Evolutionary conservation across 2,888 invertebrate genomes (phyloP).

Genomic region (Argyresthia goedartella): DNA sequence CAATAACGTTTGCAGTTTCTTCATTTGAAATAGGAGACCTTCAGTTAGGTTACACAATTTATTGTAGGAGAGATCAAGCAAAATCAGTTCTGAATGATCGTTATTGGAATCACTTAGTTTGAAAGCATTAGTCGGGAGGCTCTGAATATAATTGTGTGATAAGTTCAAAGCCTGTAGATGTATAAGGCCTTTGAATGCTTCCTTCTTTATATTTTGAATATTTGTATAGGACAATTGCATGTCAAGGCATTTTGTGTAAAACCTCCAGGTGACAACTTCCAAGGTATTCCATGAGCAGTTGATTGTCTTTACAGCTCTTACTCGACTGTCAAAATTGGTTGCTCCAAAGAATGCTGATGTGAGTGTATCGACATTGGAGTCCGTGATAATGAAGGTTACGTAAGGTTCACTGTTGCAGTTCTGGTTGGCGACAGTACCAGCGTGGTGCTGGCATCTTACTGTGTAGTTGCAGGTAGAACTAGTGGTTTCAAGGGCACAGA

Average conservation of each 20-base stretch:
- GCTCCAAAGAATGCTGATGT: constrained; percentile 30
- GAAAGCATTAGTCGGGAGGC: background rate
- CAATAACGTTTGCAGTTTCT: constrained; percentile 31
- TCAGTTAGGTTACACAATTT: constrained; percentile 21
- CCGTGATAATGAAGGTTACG: background rate
- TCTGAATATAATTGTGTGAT: constrained; percentile 33
- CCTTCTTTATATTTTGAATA: constrained; percentile 27
- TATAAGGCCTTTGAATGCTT: constrained; percentile 29
- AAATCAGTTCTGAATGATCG: constrained; percentile 21
- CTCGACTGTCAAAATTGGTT: constrained; percentile 49
- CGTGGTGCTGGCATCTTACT: background rate
- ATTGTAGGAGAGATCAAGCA: constrained; percentile 42
- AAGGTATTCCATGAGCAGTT: constrained; percentile 33
- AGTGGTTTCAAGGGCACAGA: background rate
- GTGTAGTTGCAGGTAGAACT: background rate
- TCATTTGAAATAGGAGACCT: constrained; percentile 23
- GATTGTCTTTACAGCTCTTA: constrained; percentile 28
- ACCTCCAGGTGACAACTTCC: constrained; percentile 29
- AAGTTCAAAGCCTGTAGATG: constrained; percentile 30
- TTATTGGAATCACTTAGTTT: constrained; percentile 20
- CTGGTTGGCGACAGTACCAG: background rate
- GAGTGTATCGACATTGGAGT: background rate
- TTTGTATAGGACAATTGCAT: constrained; percentile 34
- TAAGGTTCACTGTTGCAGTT: background rate
- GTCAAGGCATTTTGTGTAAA: constrained; percentile 25